Evolutionary conservation across 1,140 invertebrate genomes (phyloP).

Genomic region (Atta colombica): DNA sequence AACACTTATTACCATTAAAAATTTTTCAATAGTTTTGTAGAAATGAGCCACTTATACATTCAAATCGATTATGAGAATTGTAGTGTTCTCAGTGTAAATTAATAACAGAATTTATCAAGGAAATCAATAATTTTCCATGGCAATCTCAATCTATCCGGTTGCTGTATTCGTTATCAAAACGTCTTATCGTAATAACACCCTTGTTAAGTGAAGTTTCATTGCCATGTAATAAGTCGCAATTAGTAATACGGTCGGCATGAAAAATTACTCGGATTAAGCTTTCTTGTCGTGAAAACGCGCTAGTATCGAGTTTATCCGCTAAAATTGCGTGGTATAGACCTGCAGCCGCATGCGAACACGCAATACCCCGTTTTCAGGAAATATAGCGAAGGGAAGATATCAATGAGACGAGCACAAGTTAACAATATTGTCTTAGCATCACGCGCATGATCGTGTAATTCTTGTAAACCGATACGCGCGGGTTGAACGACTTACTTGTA

Average conservation of each 20-base stretch:
- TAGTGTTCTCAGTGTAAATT: background rate
- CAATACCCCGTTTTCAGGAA: conserved; percentile 45
- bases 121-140: conserved; percentile 33
- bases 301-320: conserved; percentile 49
- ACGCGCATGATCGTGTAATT: conserved; percentile 52
- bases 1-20: background rate
- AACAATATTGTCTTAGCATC: conserved; percentile 12
- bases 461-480: conserved; percentile 39
- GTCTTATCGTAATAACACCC: conserved; percentile 41
- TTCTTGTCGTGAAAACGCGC: conserved; percentile 37
- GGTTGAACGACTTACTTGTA: conserved; percentile 52
- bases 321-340: conserved; percentile 65
- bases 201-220: conserved; percentile 42
- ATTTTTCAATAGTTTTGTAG: background rate
- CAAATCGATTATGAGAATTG: background rate
- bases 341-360: conserved; percentile 55
- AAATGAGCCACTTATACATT: background rate
- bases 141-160: conserved; percentile 1
- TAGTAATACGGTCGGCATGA: conserved; percentile 52
- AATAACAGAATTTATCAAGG: conserved; percentile 21
- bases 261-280: conserved; percentile 46
- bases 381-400: conserved; percentile 39
- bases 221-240: conserved; percentile 55
- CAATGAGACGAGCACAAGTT: conserved; percentile 42
- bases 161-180: conserved; percentile 32